Evolutionary conservation across 2,888 invertebrate genomes (phyloP).

Genomic region (Scaeva pyrastri): DNA sequence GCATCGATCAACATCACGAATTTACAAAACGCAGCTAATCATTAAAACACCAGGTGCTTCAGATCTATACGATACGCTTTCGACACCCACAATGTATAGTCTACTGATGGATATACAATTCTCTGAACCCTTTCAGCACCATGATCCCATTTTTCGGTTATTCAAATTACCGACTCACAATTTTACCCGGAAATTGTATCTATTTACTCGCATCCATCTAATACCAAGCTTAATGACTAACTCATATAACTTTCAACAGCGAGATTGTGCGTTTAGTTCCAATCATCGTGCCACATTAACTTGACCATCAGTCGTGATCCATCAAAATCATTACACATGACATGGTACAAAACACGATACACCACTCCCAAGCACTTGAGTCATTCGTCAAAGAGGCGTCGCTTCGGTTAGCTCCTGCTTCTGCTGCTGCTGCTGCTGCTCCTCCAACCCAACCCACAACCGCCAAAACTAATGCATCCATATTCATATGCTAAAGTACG

Average conservation of each 20-base stretch:
- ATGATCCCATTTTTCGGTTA: too few species aligned
- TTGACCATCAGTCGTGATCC: constrained; percentile 73
- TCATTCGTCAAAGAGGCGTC: constrained; percentile 70
- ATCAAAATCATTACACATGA: constrained; percentile 71
- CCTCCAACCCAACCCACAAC: constrained; percentile 47
- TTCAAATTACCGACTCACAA: too few species aligned
- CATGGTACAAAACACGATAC: constrained; percentile 71
- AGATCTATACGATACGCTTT: too few species aligned
- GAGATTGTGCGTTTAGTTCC: constrained; percentile 34
- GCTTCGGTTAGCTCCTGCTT: background rate
- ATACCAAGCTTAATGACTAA: constrained; percentile 37
- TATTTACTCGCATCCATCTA: background rate
- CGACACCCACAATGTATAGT: too few species aligned
- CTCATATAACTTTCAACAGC: constrained; percentile 49
- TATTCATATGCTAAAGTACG: constrained; percentile 16
- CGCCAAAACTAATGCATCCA: background rate
- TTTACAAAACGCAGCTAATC: too few species aligned
- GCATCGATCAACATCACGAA: too few species aligned
- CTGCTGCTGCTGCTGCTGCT: background rate
- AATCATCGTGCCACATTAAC: constrained; percentile 66
- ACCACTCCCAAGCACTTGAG: constrained; percentile 71
- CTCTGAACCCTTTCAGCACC: too few species aligned
- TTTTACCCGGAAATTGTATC: constrained; percentile 44
- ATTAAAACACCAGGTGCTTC: too few species aligned
- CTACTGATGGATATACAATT: too few species aligned